Base-by-base conservation (phyloP, 2,113 vertebrate genomes). In the Fukomys damarensis region DNA sequence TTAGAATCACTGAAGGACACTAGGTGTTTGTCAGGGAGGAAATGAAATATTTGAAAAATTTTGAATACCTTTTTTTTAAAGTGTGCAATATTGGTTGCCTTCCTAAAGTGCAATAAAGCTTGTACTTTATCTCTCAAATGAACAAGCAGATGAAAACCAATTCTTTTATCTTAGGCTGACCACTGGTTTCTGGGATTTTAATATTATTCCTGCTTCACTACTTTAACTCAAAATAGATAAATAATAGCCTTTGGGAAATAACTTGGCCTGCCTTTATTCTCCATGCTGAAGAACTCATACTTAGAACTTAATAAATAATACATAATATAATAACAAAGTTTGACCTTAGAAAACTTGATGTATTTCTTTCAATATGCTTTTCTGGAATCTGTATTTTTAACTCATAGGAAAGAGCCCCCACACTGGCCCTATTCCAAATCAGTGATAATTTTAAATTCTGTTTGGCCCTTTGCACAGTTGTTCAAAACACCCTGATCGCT, bases 241-340 rank as follows among this genome's bases (percentile, higher is more conserved):
- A 41, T 86, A 96, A 81, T 86, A 83, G 85, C 89, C 76, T 84
- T 9, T 6, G 87, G 95, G 95, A 95, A 95, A 89, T 93, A 81
- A 74, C 68, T 41, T 61, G 26, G 12, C 38, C 74, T 91, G 41
- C 24, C 43, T 94, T 88, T 92, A 54, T 89, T 79, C 59, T 72
- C n/a, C 7, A 35, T 5, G 24, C 65, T 35, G 46, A 80, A 86
- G 30, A 63, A 68, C 52, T 63, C 32, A 46, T 66, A 46, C 32
- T 86, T 70, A 66, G 79, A 94, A 66, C 12, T 92, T 70, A 82
- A n/a, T 65, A 91, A 95, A 72, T 86, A 58, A 84, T 82, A 86
- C 83, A 58, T 65, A 83, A 74, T 66, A 14, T 66, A 70, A 84
- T 32, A 70, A n/a, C 19, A 61, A 19, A 24, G 12, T 41, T 61